Base-by-base conservation (phyloP, 2,113 vertebrate species). In the Sorex araneus region DNA sequence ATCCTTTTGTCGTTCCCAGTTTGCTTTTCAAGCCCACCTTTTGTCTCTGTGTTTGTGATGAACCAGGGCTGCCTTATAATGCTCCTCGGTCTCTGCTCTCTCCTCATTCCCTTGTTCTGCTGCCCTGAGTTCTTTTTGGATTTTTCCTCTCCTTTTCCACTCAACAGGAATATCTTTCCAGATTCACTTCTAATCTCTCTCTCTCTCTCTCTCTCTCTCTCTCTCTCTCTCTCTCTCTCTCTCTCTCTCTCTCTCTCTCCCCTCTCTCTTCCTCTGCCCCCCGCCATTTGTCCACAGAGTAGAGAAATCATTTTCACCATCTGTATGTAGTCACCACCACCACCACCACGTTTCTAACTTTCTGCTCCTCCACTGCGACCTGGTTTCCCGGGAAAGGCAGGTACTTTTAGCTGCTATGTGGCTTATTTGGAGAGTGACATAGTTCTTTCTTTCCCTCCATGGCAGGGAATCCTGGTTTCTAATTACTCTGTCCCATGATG, bases 1-100 rank as follows among this genome's bases (percentile, higher is more conserved):
- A 6, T 0, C n/a, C 47, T 81, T 86, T n/a, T 0, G 73, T 50
- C 32, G 50, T 87, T 92, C 15, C 5, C 8, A 27, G 70, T 0
- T 10, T 93, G 74, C 83, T 91, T 89, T 34, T 78, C 27, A 69
- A 43, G 50, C 28, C 28, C 28, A 73, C 10, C 60, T 87, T 0
- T 10, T 0, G 2, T 87, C 90, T 63, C 16, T 80, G 95, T 74
- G 45, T 91, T 71, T 54, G 36, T 92, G 30, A 43, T 32, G 54
- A 90, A 30, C 71, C 89, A 80, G 69, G 30, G 8, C 32, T 73
- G 0, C 30, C 70, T 94, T 94, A 89, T 95, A 92, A 43, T 80
- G 90, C 54, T 0, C 15, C 2, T 67, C 40, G 67, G 6, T 47
- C 30, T 28, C 25, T 23, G 40, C 40, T 32, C 9, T 19, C 34